phyloP scores from a whole-genome alignment of 2,113 vertebrate genomes.

The Psephotus haematonotus region DNA sequence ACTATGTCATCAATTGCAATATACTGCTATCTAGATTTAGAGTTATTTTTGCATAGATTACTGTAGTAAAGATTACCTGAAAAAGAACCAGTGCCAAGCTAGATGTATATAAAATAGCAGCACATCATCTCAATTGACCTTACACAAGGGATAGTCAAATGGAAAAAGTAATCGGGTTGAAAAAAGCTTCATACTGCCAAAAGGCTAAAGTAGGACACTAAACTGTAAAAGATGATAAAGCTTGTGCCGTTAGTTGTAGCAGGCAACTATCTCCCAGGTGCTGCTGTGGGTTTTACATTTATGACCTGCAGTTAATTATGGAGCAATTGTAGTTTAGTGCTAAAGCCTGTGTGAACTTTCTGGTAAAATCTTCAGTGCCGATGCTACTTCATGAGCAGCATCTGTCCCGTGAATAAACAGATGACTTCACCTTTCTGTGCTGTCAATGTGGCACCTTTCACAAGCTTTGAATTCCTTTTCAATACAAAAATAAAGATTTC shows the following conservation, averaged over 20 bases:
- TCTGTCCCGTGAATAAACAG: not conserved
- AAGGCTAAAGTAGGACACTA: not conserved
- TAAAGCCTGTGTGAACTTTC: not conserved
- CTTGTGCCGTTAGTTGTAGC: not conserved
- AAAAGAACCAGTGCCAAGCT: not conserved
- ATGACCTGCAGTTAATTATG: not conserved
- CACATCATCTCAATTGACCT: not conserved
- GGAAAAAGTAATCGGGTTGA: not conserved
- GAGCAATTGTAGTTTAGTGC: not conserved
- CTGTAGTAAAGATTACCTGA: not conserved
- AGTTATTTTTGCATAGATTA: not conserved
- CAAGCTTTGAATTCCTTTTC: not conserved
- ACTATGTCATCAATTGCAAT: not conserved
- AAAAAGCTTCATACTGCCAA: not conserved
- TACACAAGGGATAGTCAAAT: not conserved
- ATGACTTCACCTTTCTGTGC: not conserved
- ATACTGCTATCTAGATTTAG: not conserved
- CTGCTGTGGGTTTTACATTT: not conserved
- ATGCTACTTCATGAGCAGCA: not conserved
- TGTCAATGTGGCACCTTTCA: not conserved
- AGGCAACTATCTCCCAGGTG: not conserved
- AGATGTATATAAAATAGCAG: not conserved
- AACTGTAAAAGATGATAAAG: not conserved
- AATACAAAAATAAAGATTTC: constrained; percentile 25
- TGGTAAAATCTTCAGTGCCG: not conserved